Base-by-base conservation (phyloP, 2,113 vertebrate genomes). In the Microtus montanus region DNA sequence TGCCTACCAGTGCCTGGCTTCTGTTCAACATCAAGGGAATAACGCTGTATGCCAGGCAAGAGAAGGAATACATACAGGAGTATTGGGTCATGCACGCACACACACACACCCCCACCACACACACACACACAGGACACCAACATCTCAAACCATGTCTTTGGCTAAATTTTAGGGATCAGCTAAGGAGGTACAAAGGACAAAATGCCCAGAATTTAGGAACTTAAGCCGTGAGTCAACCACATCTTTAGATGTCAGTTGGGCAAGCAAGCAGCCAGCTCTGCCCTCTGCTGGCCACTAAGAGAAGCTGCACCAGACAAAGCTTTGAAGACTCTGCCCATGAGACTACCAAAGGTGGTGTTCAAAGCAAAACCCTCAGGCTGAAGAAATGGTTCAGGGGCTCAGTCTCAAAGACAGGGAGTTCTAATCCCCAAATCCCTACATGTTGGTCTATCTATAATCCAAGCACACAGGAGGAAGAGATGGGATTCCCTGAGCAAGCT, bases 281-380 rank as follows among this genome's bases (percentile, higher is more conserved):
- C 95, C 96, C 95, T 97, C 97, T 97, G 87, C 92, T 93, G 97
- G 93, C 2, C 63, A 49, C 0, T 0, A 0, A 3, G 30, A 7
- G 71, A 13, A 80, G 95, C 44, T 89, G 90, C 80, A 26, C 30
- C 49, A 71, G 54, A 20, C 61, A 38, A 30, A 33, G 49, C 66
- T 80, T 75, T 63, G 89, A 85, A 44, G 28, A 14, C 41, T 44
- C 15, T 47, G 47, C 14, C 44, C 7, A 4, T 3, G 41, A 75
- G n/a, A 47, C 17, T 20, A 38, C 64, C 28, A 11, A 58, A 9
- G 38, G 33, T 20, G 47, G 47, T 22, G 73, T 68, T 5, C 44
- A 64, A 24, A 66, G 47, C 71, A 41, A 84, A 6, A 84, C 6
- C 19, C 64, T 52, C 3, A 8, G 30, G 17, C 64, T 87, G 12